These are phyloP conservation scores for Passerculus sandwichensis DNA, from an alignment of 2,797 vertebrate species.

Conservation along the genomic window DNA sequence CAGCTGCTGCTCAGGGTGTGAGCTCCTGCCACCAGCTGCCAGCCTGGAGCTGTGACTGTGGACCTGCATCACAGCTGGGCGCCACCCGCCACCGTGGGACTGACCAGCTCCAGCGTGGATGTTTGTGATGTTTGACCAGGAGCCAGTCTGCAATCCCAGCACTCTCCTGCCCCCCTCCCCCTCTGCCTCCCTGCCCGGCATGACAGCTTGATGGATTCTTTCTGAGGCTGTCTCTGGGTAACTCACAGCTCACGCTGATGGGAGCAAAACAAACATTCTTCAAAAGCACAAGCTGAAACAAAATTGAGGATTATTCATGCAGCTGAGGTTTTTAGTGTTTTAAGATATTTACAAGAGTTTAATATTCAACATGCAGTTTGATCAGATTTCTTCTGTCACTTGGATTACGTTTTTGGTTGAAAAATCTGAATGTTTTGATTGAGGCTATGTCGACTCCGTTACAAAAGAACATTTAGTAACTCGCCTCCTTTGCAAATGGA, in stretches of 20 bases:
- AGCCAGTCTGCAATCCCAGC: background rate
- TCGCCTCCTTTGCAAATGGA: background rate
- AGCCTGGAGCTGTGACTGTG: rapidly evolving
- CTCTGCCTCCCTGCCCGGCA: background rate
- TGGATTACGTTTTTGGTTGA: background rate
- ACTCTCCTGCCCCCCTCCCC: background rate
- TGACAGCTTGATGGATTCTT: background rate
- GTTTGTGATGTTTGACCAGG: background rate
- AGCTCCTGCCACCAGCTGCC: background rate
- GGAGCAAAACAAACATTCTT: background rate
- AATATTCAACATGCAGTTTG: background rate
- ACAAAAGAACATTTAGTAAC: background rate
- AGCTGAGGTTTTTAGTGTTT: background rate
- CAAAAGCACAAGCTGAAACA: slow-evolving; percentile 18
- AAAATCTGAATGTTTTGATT: background rate
- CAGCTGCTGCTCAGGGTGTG: background rate
- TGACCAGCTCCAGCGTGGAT: background rate
- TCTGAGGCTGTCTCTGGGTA: background rate
- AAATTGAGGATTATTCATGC: rapidly evolving
- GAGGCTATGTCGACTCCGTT: background rate
- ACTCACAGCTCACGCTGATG: background rate
- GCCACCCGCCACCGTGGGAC: rapidly evolving
- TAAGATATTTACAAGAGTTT: background rate
- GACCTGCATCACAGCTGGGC: background rate
- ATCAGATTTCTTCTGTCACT: background rate